Evolutionary conservation across 2,797 vertebrate genomes (phyloP), one percentile per base, ranked within the genome.

Genomic region (Helicolenus hilgendorfi): DNA sequence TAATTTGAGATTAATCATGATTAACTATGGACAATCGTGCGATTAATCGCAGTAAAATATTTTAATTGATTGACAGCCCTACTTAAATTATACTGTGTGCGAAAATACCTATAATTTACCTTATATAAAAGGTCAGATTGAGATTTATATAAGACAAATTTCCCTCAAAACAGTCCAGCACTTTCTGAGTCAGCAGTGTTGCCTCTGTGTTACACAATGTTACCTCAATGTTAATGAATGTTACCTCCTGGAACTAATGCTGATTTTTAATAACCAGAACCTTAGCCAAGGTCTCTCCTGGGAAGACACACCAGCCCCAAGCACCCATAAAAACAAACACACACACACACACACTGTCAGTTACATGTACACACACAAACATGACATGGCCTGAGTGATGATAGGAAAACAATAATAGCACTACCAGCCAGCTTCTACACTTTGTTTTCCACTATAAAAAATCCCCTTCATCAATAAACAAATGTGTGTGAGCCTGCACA

Each of bases 381-480:
- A 35, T 2, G 15, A 58, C 59, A 72, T 22, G 36, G 20, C 15
- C 24, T 18, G 62, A 84, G 65, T 33, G 31, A 33, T 77, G 53
- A 79, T 45, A 29, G 26, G n/a, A 33, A 79, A 82, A 79, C 71
- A 22, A 79, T 7, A 15, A 87, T 4, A 18, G 20, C 11, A 31
- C 75, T 27, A 78, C 31, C 53, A 53, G 49, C 14, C 69, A 0
- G 55, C 55, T 31, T 83, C 72, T 75, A 72, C 62, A 4, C 41
- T 83, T 72, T 77, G 41, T 87, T 88, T 86, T 35, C 2, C 1
- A 81, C 69, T 56, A 79, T 64, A 77, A 85, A 91, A 85, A 65
- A 38, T 84, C 62, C 79, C 81, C 79, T 75, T 92, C 78, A 87
- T 92, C 83, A 90, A 81, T 83, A 91, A 87, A 84, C 83, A 87